Percentiles rank a stretch among this genome's conserved stretches.
These are phyloP conservation scores for Paramacrobiotus metropolitanus DNA, from an alignment of 1,140 invertebrate species.

Conservation along the genomic window DNA sequence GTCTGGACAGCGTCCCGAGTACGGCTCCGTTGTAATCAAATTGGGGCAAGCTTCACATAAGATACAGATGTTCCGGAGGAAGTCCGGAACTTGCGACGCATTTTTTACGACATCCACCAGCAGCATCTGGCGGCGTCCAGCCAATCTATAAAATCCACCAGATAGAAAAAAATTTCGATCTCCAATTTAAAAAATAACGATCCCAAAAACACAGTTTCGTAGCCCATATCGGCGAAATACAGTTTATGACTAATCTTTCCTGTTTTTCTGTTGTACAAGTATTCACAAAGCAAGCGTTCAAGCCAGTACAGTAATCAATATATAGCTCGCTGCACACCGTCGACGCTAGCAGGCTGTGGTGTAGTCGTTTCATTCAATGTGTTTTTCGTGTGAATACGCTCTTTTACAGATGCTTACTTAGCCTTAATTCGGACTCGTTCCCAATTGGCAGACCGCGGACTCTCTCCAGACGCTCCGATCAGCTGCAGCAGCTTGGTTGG, in stretches of 20 bases:
- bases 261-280: too few relatives aligned
- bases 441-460: background rate
- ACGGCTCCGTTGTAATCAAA: background rate
- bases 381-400: too few relatives aligned
- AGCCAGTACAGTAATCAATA: too few relatives aligned
- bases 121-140: background rate
- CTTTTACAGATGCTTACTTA: background rate
- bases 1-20: background rate
- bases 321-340: too few relatives aligned
- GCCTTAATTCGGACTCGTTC: background rate
- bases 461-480: background rate
- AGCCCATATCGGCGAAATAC: too few relatives aligned
- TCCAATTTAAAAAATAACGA: background rate
- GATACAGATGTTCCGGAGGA: constrained; percentile 2
- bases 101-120: background rate
- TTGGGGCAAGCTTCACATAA: background rate
- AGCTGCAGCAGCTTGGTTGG: background rate
- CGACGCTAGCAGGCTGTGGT: too few relatives aligned
- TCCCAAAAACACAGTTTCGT: too few relatives aligned
- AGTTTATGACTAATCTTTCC: too few relatives aligned
- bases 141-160: too few relatives aligned
- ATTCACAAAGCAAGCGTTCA: too few relatives aligned
- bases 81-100: background rate
- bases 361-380: too few relatives aligned
- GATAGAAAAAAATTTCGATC: background rate